Conservation (phyloP, 2,113 vertebrate species). For the Epinephelus lanceolatus region DNA sequence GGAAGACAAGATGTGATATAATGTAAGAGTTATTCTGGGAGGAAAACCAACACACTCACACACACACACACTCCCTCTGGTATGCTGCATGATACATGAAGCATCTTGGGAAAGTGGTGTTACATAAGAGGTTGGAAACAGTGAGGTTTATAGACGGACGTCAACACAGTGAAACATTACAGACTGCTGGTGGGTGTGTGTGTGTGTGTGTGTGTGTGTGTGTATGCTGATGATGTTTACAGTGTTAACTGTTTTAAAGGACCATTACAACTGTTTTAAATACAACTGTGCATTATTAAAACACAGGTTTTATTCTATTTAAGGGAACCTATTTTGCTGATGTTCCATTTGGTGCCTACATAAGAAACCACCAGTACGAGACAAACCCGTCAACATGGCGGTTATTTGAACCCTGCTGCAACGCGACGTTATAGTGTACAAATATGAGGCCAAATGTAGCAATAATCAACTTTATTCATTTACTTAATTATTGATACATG, state of each 20-base stretch:
- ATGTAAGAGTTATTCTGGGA: slow-evolving; percentile 32
- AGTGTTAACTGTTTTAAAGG: not conserved
- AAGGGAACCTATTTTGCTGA: too few species aligned
- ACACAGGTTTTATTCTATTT: too few species aligned
- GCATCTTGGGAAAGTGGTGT: slow-evolving; percentile 19
- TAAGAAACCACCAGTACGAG: too few species aligned
- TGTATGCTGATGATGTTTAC: not conserved
- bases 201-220: slow-evolving; percentile 1
- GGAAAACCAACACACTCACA: too few species aligned
- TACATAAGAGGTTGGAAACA: slow-evolving; percentile 27
- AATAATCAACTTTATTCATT: too few species aligned
- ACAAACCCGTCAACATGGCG: too few species aligned
- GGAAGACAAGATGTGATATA: slow-evolving; percentile 11
- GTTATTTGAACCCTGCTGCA: too few species aligned
- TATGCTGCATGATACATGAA: slow-evolving; percentile 25
- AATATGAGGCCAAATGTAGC: too few species aligned
- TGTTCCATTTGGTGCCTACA: too few species aligned
- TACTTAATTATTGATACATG: too few species aligned
- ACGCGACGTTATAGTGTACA: too few species aligned
- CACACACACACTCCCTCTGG: not conserved
- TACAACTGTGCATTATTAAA: not conserved
- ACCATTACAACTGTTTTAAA: not conserved
- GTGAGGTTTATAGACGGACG: slow-evolving; percentile 7
- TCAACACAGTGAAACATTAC: not conserved
- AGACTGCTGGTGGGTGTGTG: not conserved